Percentiles rank a stretch among this genome's conserved stretches.
These are phyloP conservation scores for Chrysina gloriosa DNA, from an alignment of 2,888 invertebrate species.

Conservation along the genomic window DNA sequence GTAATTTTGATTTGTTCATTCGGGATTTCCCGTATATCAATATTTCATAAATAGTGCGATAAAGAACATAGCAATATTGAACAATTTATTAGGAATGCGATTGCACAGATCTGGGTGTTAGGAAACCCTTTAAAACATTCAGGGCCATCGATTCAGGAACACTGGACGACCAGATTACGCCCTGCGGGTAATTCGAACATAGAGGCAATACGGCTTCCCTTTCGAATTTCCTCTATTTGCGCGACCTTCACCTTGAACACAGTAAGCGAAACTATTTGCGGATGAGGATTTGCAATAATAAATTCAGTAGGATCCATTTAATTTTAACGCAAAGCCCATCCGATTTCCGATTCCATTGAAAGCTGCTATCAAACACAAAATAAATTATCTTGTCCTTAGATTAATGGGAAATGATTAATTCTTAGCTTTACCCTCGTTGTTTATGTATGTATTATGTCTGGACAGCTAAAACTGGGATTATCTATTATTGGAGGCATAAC, in stretches of 20 bases:
- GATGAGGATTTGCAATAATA: background rate
- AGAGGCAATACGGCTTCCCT: too few relatives aligned
- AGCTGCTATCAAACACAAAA: background rate
- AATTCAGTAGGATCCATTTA: background rate
- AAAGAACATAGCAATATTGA: too few relatives aligned
- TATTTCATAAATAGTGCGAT: too few relatives aligned
- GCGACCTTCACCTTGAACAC: slow-evolving; percentile 16
- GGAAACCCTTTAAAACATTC: background rate
- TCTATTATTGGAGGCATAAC: background rate
- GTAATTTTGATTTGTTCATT: too few relatives aligned
- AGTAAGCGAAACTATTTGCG: background rate
- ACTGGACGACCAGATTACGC: background rate
- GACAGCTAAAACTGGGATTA: background rate
- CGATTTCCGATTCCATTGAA: background rate
- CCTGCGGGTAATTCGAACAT: background rate
- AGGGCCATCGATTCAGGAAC: background rate
- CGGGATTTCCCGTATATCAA: too few relatives aligned
- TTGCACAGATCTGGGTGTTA: too few relatives aligned
- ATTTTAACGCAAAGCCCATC: too few relatives aligned
- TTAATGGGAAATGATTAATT: slow-evolving; percentile 24
- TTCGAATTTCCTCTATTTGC: background rate
- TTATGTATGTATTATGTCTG: background rate
- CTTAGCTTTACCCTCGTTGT: background rate
- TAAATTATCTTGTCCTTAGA: slow-evolving; percentile 8
- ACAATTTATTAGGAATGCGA: too few relatives aligned